Base-by-base conservation (phyloP, 1,140 invertebrate genomes). In the Trichonephila clavipes region DNA sequence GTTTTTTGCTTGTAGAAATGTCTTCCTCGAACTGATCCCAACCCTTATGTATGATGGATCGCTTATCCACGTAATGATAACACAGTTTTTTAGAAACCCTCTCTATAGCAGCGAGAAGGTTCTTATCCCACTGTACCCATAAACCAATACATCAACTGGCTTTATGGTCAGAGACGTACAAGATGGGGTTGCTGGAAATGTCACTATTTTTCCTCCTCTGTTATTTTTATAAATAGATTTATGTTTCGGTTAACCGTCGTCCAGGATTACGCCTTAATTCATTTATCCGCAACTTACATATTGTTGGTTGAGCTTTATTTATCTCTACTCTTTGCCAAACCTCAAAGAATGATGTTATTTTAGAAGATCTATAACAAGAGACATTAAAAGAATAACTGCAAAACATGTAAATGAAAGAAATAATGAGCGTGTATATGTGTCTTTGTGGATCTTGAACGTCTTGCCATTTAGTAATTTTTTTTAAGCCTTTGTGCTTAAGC, bases 91-190 rank as follows among this genome's bases (percentile, higher is more conserved):
- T 62, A 19, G 16, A 87, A 87, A 62, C 85, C 21, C 28, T 62
- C 59, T 34, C 12, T 19, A 40, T 51, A 12, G 44, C 19, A 19
- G 34, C 16, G 34, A 44, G 81, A 51, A 51, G 12, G 69, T 44
- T n/a, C 44, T 62, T 34, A 18, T 77, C 69, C 69, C 28, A 34
- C 69, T 77, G 34, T 34, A 40, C 28, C 28, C 28, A 87, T 87
- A 87, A 87, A 28, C 85, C 28, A 61, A 87, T 87, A 87, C 28
- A 87, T 87, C 85, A 87, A 34, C n/a, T 21, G 58, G 85, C 28
- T 87, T 64, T 59, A 87, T 64, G 18, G 85, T 87, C 28, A 62
- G 28, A 77, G 85, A n/a, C 59, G 59, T 62, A 34, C 85, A 87
- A n/a, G 19, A 8, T 34, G 5, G 18, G 59, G 28, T 28, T 28